Evolutionary conservation across 2,797 vertebrate genomes (phyloP), one percentile per base, ranked within the genome.

Genomic region (Cetoscarus ocellatus): DNA sequence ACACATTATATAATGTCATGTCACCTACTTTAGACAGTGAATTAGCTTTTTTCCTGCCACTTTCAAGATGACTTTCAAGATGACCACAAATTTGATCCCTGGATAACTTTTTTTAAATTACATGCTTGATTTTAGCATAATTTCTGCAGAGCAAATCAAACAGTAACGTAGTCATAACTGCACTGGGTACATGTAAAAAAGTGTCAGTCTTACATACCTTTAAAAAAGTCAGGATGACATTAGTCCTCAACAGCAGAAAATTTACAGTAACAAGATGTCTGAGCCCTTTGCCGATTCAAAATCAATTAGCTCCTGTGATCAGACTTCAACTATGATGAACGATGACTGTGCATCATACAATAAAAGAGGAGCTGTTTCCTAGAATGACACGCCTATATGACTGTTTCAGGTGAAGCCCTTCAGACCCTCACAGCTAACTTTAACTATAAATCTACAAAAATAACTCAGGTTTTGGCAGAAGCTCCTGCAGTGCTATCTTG

Each of bases 361-460:
- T 58, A 51, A 53, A 63, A 66, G 34, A 60, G 42, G 34, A 59
- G 61, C 58, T 2, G 38, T 62, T 19, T 70, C 35, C 5, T 18
- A 39, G 12, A 11, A 1, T 79, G 73, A 79, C 80, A 73, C 81
- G 80, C 84, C 84, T 73, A 59, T 12, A 49, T 76, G 63, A 82
- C 73, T 61, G 10, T 56, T 70, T 57, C 43, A 59, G 15, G 11
- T 48, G 36, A 54, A 65, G 7, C 56, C 17, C 5, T 10, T 10
- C 11, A 10, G 10, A 52, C 34, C 45, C 35, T 1, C 11, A 53
- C 11, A 27, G 27, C 2, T 27, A 27, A 27, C 27, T 27, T 27
- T 2, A 27, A 27, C 27, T 54, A 10, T 45, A n/a, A 48, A 14
- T 61, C 27, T 42, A 1, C 1, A 51, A 44, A 52, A 54, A 53